Conservation (phyloP, 1,140 invertebrate genomes). For the Heliconius eleuchia region DNA sequence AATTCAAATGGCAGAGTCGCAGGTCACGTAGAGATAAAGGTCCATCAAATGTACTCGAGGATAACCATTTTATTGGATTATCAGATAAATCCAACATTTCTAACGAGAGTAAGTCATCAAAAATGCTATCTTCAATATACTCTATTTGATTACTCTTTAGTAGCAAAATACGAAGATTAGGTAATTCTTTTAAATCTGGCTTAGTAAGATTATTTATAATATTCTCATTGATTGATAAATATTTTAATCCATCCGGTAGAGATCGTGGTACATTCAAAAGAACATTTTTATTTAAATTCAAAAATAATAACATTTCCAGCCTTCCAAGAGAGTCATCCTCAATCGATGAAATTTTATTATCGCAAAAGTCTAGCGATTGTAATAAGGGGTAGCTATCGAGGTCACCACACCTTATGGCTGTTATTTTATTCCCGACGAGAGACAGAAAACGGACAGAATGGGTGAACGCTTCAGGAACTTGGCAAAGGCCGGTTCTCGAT, state of each 20-base stretch:
- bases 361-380: slow-evolving; percentile 89
- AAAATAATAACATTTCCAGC: slow-evolving; percentile 88
- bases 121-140: slow-evolving; percentile 85
- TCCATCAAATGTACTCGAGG: slow-evolving; percentile 85
- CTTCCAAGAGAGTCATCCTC: slow-evolving; percentile 94
- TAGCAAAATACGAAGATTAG: slow-evolving; percentile 86
- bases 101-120: slow-evolving; percentile 85
- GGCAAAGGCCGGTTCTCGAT: slow-evolving; percentile 88
- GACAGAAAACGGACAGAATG: slow-evolving; percentile 91
- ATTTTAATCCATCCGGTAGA: slow-evolving; percentile 76
- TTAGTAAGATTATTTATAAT: slow-evolving; percentile 84
- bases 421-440: slow-evolving; percentile 88
- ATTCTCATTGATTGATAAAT: slow-evolving; percentile 81
- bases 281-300: slow-evolving; percentile 90
- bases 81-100: slow-evolving; percentile 88
- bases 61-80: slow-evolving; percentile 87
- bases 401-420: slow-evolving; percentile 89
- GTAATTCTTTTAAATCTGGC: slow-evolving; percentile 87
- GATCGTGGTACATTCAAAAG: slow-evolving; percentile 84
- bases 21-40: slow-evolving; percentile 85
- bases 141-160: slow-evolving; percentile 86
- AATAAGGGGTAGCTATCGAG: slow-evolving; percentile 94
- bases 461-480: slow-evolving; percentile 91
- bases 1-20: slow-evolving; percentile 85
- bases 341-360: slow-evolving; percentile 88